Percentiles rank a stretch among this genome's conserved stretches.
Evolutionary conservation across 2,797 vertebrate species (phyloP).

Genomic region (Phylloscopus collybita): DNA sequence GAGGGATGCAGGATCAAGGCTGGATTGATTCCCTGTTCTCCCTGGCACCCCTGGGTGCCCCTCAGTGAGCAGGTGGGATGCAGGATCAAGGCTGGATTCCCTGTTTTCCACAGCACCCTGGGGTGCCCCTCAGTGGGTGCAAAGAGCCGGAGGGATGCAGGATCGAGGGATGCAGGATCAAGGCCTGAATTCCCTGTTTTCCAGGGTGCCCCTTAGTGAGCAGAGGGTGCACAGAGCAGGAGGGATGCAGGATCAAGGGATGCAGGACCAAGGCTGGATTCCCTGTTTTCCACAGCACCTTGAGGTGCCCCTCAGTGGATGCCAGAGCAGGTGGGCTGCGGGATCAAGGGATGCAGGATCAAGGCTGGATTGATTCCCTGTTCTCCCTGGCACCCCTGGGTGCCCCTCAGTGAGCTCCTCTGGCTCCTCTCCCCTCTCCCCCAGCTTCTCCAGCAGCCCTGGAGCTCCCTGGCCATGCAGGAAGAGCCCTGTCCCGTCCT

Average conservation of each 20-base stretch:
- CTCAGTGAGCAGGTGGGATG: not conserved
- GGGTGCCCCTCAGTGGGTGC: no score
- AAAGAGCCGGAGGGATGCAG: no score
- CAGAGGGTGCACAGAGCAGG: not conserved
- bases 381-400: no score
- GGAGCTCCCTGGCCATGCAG: rapidly evolving
- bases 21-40: not conserved
- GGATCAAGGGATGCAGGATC: no score
- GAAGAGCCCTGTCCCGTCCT: not conserved
- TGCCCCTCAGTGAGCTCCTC: not conserved
- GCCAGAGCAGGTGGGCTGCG: no score
- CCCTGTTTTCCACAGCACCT: no score
- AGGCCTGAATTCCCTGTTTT: not conserved
- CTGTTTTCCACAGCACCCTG: no score
- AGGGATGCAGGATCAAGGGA: rapidly evolving
- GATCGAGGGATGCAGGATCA: not conserved
- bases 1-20: rapidly evolving
- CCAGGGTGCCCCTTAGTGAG: not conserved
- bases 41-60: no score
- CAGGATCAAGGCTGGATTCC: not conserved
- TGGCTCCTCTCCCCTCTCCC: not conserved
- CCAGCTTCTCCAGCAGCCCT: rapidly evolving
- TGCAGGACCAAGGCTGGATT: no score
- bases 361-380: no score
- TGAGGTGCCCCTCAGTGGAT: no score